phyloP scores from a whole-genome alignment of 2,888 invertebrate species.

The Archips crataeganus region DNA sequence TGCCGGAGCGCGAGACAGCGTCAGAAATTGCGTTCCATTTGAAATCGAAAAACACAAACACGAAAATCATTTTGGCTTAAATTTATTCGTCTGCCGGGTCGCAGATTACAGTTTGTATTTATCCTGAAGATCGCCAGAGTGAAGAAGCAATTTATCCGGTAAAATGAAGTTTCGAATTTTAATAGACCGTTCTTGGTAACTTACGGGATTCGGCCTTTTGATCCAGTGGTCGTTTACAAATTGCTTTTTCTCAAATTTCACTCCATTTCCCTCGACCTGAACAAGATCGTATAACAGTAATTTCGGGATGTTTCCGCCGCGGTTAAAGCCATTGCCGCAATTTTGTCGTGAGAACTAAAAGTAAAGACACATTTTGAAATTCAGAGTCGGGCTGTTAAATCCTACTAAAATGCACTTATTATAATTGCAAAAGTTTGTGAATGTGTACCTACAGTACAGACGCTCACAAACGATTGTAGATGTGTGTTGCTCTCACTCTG shows the following conservation, averaged over 20 bases:
- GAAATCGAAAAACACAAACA: constrained; percentile 45
- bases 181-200: constrained; percentile 70
- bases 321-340: constrained; percentile 1
- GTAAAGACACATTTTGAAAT: neutral
- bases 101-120: constrained; percentile 75
- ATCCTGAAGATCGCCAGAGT: constrained; percentile 75
- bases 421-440: no score
- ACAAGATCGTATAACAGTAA: constrained; percentile 24
- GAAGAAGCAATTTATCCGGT: constrained; percentile 80
- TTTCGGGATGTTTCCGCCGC: constrained; percentile 14
- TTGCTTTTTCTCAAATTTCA: constrained; percentile 75
- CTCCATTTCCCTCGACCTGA: constrained; percentile 49
- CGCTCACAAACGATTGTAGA: no score
- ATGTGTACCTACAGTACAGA: no score
- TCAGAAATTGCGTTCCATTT: constrained; percentile 24
- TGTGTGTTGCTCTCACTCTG: no score
- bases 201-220: constrained; percentile 72
- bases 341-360: neutral
- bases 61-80: constrained; percentile 51
- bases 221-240: constrained; percentile 74
- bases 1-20: constrained; percentile 13
- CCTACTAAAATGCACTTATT: no score
- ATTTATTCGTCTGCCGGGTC: constrained; percentile 69
- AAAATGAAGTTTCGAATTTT: constrained; percentile 83
- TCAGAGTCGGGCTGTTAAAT: no score